Conservation (phyloP, 1,140 invertebrate genomes). For the Cylas formicarius region DNA sequence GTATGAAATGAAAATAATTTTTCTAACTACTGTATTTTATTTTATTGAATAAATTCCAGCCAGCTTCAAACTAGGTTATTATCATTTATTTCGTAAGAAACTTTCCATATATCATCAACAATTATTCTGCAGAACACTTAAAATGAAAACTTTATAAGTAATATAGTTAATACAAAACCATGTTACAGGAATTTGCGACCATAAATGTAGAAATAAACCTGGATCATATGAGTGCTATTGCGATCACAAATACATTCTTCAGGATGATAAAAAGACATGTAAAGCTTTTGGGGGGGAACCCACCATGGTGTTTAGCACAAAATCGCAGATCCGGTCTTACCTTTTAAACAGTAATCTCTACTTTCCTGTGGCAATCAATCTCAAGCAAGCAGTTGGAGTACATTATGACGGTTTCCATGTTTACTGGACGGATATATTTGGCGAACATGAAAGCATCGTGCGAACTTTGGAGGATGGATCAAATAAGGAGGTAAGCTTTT, state of each 20-base stretch:
- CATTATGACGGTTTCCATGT: constrained; percentile 56
- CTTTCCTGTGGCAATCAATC: constrained; percentile 43
- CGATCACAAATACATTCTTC: constrained; percentile 61
- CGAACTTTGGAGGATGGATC: constrained; percentile 50
- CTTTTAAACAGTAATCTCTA: constrained; percentile 44
- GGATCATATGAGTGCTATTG: constrained; percentile 78
- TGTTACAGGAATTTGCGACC: constrained; percentile 61
- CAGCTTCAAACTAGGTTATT: too few relatives aligned
- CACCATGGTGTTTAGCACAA: constrained; percentile 56
- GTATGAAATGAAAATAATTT: too few relatives aligned
- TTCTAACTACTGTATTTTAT: too few relatives aligned
- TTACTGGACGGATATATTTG: constrained; percentile 68
- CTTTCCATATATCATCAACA: too few relatives aligned
- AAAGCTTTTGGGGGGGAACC: constrained; percentile 56
- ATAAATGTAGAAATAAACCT: constrained; percentile 68
- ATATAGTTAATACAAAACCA: too few relatives aligned
- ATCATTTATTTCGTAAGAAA: too few relatives aligned
- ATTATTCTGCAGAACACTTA: too few relatives aligned
- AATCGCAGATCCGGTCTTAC: constrained; percentile 42
- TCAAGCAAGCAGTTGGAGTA: constrained; percentile 59
- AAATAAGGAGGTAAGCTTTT: constrained; percentile 46
- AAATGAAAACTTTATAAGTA: too few relatives aligned
- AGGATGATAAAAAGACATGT: constrained; percentile 62
- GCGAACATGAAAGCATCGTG: constrained; percentile 59
- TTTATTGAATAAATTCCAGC: too few relatives aligned